Base-by-base conservation (phyloP, 2,888 invertebrate species). In the Lottia gigantea region DNA sequence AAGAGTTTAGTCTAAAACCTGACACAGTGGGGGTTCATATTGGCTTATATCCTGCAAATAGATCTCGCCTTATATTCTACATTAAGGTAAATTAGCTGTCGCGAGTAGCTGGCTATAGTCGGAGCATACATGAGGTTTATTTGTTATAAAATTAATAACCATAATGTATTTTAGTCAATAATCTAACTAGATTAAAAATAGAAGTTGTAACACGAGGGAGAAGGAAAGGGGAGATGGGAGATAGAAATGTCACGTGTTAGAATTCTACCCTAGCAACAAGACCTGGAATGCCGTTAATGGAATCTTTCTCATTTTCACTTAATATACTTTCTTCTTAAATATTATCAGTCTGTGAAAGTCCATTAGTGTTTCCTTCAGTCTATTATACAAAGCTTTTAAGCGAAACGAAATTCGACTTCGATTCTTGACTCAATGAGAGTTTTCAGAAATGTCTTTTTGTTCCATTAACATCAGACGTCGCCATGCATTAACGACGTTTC, bases 301-400 rank as follows among this genome's bases (percentile, higher is more conserved):
- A 40, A 40, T 40, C 40, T 40, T 40, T 40, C 40, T 40, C 40
- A 8, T 40, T 40, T 40, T 40, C 40, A 40, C 40, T 40, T 40
- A 40, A 40, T 40, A 40, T 40, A 40, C 40, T 55, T 55, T 14
- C 55, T 23, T 55, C 19, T 55, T 19, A 55, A 55, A 55, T 23
- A 23, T 55, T 55, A 55, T 55, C 55, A 23, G 55, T 55, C 55
- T 55, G 55, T 55, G 19, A 23, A 55, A 55, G 55, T 55, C 55
- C 55, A 55, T 55, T 55, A 55, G 55, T 23, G 55, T 55, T 55
- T 55, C 15, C 40, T 55, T 2, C 19, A 23, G 19, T 55, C 55
- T 14, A 55, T 55, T 55, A 55, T 55, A 23, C 55, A 55, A 55
- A 55, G 55, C 55, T 55, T 55, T 55, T 55, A 55, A 23, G 19